Base-by-base conservation (phyloP, 2,888 invertebrate genomes). In the Cryptophagus acutangulus region DNA sequence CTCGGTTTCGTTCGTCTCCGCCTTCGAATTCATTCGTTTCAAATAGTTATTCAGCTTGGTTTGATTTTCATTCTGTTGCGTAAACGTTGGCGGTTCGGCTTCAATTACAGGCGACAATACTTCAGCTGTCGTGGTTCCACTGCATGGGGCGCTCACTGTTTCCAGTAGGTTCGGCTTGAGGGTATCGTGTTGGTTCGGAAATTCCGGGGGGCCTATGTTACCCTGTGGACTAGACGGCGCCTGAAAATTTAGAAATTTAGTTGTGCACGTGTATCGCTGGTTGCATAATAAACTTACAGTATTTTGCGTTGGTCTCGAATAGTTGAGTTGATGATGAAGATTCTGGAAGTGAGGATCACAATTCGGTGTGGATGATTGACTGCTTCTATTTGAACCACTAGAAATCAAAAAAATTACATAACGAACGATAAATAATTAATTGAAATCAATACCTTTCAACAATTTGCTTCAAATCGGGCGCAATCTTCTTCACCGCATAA, bases 251-350 rank as follows among this genome's bases (percentile, higher is more conserved):
- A 26, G 3, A 3, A 26, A 26, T 4, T 26, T 3, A 26, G n/a
- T n/a, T n/a, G n/a, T n/a, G n/a, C n/a, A n/a, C n/a, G n/a, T n/a
- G n/a, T n/a, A n/a, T n/a, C n/a, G n/a, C n/a, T n/a, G 24, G n/a
- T 20, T 20, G 24, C 6, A 20, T 20, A n/a, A n/a, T 10, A 31
- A 31, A 61, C 74, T 72, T 61, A 78, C 78, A 57, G 64, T 63
- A 28, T 44, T 48, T 48, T 63, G 61, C 15, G 60, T 56, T n/a
- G n/a, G n/a, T 36, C 58, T 51, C 5, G 51, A n/a, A n/a, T n/a
- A n/a, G n/a, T n/a, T n/a, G n/a, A 84, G 70, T 61, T 84, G 83
- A 61, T 84, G 82, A 54, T 84, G 84, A 47, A 84, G 67, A 33
- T 77, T 77, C 54, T 82, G 76, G 75, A 84, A 77, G 62, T 83